These are phyloP conservation scores for Agelastica alni DNA, from an alignment of 2,888 invertebrate species.

Conservation along the genomic window DNA sequence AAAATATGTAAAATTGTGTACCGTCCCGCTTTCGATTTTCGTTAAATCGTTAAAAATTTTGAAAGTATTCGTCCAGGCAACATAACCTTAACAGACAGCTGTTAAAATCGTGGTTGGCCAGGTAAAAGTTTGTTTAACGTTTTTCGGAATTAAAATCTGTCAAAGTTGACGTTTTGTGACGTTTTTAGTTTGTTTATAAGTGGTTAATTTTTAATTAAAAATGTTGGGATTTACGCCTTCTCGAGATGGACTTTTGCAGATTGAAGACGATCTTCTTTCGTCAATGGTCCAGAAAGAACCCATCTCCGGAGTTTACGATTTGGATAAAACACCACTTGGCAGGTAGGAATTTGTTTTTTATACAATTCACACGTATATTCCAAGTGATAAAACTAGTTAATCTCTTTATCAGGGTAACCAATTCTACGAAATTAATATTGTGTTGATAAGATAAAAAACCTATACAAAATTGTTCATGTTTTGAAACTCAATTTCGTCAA, in stretches of 20 bases:
- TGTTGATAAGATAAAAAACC: constrained; percentile 6
- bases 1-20: constrained; percentile 37
- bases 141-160: constrained; percentile 28
- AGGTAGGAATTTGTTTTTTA: constrained; percentile 63
- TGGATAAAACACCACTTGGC: constrained; percentile 83
- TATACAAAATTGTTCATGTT: neutral
- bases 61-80: constrained; percentile 28
- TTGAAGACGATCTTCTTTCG: constrained; percentile 69
- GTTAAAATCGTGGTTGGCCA: constrained; percentile 35
- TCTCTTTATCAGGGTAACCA: constrained; percentile 5
- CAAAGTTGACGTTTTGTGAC: constrained; percentile 28
- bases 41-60: constrained; percentile 29
- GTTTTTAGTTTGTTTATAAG: constrained; percentile 21
- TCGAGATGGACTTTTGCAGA: constrained; percentile 74
- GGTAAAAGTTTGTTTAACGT: constrained; percentile 30
- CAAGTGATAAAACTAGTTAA: no score
- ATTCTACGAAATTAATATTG: constrained; percentile 5
- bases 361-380: no score
- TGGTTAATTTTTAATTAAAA: constrained; percentile 41
- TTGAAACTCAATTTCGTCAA: neutral
- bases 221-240: constrained; percentile 64
- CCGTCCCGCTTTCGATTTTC: constrained; percentile 23
- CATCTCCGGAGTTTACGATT: constrained; percentile 77
- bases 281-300: constrained; percentile 73
- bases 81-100: constrained; percentile 40